phyloP scores from a whole-genome alignment of 2,888 invertebrate species.

The Drosophila austrosaltans region DNA sequence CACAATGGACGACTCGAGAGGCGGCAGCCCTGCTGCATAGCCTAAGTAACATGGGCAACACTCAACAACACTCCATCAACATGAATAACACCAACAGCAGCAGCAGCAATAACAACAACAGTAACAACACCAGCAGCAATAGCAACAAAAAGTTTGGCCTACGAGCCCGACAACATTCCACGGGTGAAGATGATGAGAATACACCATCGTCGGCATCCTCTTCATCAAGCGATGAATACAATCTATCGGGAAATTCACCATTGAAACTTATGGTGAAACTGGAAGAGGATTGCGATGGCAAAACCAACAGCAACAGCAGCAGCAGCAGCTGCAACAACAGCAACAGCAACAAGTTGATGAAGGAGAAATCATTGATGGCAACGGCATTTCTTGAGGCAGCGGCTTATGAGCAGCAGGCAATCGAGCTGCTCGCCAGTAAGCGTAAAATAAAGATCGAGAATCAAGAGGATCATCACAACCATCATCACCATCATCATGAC shows the following conservation, averaged over 20 bases:
- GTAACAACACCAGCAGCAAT: conserved; percentile 41
- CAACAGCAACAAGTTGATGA: conserved; percentile 81
- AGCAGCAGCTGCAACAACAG: not conserved
- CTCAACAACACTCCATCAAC: conserved; percentile 37
- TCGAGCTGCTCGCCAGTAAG: conserved; percentile 71
- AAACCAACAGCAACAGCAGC: conserved; percentile 23
- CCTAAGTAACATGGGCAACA: conserved; percentile 76
- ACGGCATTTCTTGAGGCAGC: conserved; percentile 65
- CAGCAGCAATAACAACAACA: conserved; percentile 52
- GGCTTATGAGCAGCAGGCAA: conserved; percentile 70
- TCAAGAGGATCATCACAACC: conserved; percentile 72
- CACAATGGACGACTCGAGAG: conserved; percentile 82
- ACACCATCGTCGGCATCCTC: conserved; percentile 80
- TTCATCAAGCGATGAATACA: conserved; percentile 68
- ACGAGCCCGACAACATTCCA: conserved; percentile 76
- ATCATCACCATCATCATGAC: conserved; percentile 64
- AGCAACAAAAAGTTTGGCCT: conserved; percentile 55
- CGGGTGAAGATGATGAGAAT: conserved; percentile 80
- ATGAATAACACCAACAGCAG: conserved; percentile 35
- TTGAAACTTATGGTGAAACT: conserved; percentile 66
- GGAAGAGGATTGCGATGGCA: conserved; percentile 55
- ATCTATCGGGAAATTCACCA: conserved; percentile 66
- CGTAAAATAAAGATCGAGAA: conserved; percentile 69
- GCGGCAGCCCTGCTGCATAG: conserved; percentile 81
- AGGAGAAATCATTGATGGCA: conserved; percentile 59